Conservation (phyloP, 2,797 vertebrate species). For the Pangasius mekongensis region DNA sequence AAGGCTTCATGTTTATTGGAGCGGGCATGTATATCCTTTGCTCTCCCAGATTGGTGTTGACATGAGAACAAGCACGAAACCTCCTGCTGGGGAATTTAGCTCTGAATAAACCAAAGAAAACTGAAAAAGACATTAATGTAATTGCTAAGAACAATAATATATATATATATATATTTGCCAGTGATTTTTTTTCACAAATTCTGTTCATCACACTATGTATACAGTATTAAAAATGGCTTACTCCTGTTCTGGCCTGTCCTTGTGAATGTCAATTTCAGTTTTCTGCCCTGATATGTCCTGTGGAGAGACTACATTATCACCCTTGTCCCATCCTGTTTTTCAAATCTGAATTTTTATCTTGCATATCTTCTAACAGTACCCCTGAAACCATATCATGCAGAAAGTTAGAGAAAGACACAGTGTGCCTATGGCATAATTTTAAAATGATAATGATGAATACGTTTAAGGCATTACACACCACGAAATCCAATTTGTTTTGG, state of each 20-base stretch:
- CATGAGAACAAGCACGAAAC: neutral
- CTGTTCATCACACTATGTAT: neutral
- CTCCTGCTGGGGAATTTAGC: slow-evolving; percentile 3
- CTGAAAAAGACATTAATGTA: neutral
- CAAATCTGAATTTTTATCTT: neutral
- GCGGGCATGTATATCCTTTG: neutral
- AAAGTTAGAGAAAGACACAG: neutral
- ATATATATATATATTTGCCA: neutral
- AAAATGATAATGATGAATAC: neutral
- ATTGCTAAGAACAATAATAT: neutral
- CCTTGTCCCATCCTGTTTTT: slow-evolving; percentile 19
- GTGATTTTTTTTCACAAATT: too few relatives aligned
- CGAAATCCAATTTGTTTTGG: neutral
- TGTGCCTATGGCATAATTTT: neutral
- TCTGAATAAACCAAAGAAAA: neutral
- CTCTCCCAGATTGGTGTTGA: neutral
- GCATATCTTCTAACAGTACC: neutral
- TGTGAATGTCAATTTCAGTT: slow-evolving; percentile 24
- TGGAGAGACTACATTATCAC: slow-evolving; percentile 9
- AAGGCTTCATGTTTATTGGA: neutral
- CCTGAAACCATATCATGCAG: neutral
- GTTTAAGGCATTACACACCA: neutral
- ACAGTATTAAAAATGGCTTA: slow-evolving; percentile 4
- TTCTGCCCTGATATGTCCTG: slow-evolving; percentile 19
- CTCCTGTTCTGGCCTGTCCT: slow-evolving; percentile 16